Conservation (phyloP, 1,140 invertebrate genomes). For the Drosophila leontia region DNA sequence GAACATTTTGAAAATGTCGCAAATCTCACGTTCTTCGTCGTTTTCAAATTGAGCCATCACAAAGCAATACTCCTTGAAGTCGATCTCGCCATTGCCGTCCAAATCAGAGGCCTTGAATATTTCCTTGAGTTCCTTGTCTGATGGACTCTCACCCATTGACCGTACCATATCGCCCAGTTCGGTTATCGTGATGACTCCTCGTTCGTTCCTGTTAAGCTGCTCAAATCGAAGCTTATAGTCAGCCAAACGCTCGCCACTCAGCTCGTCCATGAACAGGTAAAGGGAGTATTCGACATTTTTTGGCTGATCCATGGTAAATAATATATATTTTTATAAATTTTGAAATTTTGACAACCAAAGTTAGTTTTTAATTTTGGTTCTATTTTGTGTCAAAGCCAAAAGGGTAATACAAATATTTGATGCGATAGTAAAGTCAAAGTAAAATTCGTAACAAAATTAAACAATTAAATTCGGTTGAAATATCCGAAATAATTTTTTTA, state of each 20-base stretch:
- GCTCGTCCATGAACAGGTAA: conserved; percentile 10
- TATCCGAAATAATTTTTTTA: conserved; percentile 20
- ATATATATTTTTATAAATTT: neutral
- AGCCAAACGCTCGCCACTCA: conserved; percentile 10
- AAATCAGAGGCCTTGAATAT: conserved; percentile 84
- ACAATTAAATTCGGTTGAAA: conserved; percentile 36
- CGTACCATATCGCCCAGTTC: conserved; percentile 75
- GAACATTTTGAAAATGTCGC: conserved; percentile 89
- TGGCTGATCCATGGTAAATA: conserved; percentile 1
- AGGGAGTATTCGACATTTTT: neutral
- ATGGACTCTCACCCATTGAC: conserved; percentile 72
- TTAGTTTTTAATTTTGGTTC: neutral
- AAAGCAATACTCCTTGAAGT: conserved; percentile 66
- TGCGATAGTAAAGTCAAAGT: neutral
- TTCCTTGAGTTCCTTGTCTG: conserved; percentile 78
- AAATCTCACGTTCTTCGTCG: conserved; percentile 50
- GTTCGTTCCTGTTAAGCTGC: conserved; percentile 15
- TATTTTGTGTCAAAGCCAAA: neutral
- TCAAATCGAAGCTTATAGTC: conserved; percentile 12
- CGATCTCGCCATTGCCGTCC: conserved; percentile 84
- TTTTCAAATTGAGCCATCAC: conserved; percentile 55
- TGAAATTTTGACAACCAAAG: neutral
- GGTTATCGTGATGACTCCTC: conserved; percentile 19
- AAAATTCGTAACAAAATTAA: conserved; percentile 5
- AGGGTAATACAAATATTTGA: neutral